A percentile compares a stretch with the other conserved stretches of the same genome.
phyloP scores from a whole-genome alignment of 2,888 invertebrate species.

The Cryptocephalus primarius region DNA sequence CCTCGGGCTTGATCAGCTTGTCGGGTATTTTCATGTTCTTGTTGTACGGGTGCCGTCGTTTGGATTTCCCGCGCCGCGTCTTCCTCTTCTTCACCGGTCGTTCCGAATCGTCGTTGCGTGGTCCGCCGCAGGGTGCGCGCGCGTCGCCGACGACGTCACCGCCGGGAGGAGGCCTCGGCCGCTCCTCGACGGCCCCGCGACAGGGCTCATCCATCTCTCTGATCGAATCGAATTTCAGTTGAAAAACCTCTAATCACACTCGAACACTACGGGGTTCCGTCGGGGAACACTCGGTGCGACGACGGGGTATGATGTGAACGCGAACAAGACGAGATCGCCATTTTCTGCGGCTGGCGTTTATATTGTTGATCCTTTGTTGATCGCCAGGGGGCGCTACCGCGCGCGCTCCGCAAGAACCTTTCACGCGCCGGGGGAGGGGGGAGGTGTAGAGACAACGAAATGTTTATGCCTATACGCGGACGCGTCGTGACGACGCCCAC shows the following conservation, averaged over 20 bases:
- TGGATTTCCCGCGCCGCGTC: constrained; percentile 62
- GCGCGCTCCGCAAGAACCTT: constrained; percentile 5
- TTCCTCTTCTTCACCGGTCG: constrained; percentile 49
- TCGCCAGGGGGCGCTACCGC: constrained; percentile 19
- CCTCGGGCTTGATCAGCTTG: constrained; percentile 38
- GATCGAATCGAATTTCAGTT: constrained; percentile 5
- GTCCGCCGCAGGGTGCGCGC: constrained; percentile 18
- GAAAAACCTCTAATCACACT: background rate
- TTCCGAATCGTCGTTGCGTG: constrained; percentile 29
- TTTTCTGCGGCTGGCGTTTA: constrained; percentile 25
- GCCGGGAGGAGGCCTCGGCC: constrained; percentile 20
- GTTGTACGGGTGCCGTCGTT: constrained; percentile 57
- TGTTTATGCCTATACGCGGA: no score
- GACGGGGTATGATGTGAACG: constrained; percentile 29
- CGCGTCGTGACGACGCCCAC: no score
- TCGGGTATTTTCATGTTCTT: constrained; percentile 20
- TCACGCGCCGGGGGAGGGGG: background rate
- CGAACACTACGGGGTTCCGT: constrained; percentile 26
- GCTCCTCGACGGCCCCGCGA: no score
- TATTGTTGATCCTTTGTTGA: constrained; percentile 20
- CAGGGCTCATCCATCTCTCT: constrained; percentile 27
- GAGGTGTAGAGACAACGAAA: background rate
- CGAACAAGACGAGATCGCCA: constrained; percentile 34
- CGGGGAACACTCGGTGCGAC: constrained; percentile 23
- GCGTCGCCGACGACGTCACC: constrained; percentile 47